Evolutionary conservation across 2,797 vertebrate genomes (phyloP).

Genomic region (Holocentrus rufus): DNA sequence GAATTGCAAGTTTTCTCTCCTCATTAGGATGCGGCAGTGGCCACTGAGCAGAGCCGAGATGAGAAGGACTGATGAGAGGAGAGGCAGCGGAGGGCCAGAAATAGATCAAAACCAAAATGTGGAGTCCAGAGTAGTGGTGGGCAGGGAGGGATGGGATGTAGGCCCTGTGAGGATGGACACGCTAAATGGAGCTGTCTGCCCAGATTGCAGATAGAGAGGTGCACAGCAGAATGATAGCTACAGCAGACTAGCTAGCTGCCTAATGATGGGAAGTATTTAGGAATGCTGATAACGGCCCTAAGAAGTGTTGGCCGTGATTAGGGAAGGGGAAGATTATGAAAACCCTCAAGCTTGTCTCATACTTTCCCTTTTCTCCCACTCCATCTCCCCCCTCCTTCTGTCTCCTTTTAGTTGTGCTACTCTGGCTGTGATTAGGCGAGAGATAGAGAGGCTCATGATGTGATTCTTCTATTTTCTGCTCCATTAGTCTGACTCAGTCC

Average conservation of each 20-base stretch:
- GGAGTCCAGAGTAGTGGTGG: conserved; percentile 56
- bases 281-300: conserved; percentile 62
- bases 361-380: conserved; percentile 36
- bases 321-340: conserved; percentile 58
- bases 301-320: conserved; percentile 55
- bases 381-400: conserved; percentile 41
- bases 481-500: conserved; percentile 70
- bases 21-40: conserved; percentile 70
- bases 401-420: conserved; percentile 56
- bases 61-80: conserved; percentile 70
- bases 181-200: conserved; percentile 69
- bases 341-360: conserved; percentile 54
- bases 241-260: conserved; percentile 22
- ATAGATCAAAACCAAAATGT: conserved; percentile 74
- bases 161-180: conserved; percentile 56
- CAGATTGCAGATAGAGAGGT: conserved; percentile 63
- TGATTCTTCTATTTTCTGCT: conserved; percentile 76
- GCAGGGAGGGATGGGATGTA: conserved; percentile 58
- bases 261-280: conserved; percentile 63
- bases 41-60: conserved; percentile 52
- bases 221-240: conserved; percentile 41
- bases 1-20: conserved; percentile 41
- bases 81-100: conserved; percentile 64
- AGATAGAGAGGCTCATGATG: conserved; percentile 66
- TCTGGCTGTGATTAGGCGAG: conserved; percentile 69